These are phyloP conservation scores for Garrulus glandarius DNA, from an alignment of 2,797 vertebrate genomes.

Conservation along the genomic window DNA sequence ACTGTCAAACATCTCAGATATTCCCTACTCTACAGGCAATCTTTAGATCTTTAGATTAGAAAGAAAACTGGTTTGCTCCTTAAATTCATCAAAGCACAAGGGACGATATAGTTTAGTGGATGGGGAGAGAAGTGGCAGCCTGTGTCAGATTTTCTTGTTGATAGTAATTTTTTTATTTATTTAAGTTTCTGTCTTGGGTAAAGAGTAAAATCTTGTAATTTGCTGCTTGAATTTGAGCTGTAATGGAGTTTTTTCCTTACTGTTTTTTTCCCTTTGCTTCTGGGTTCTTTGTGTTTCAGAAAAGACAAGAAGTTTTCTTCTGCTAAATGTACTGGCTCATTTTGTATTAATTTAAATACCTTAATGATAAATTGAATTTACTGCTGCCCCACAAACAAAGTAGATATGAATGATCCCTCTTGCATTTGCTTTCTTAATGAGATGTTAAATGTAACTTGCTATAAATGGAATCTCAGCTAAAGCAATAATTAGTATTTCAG, in stretches of 20 bases:
- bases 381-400: background rate
- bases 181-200: background rate
- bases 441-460: background rate
- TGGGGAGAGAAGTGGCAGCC: background rate
- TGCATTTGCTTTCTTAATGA: background rate
- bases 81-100: background rate
- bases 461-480: background rate
- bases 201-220: background rate
- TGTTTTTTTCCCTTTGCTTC: background rate
- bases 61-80: background rate
- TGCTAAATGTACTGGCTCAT: background rate
- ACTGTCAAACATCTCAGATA: background rate
- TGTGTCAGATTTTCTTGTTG: background rate
- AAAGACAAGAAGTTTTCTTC: background rate
- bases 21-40: background rate
- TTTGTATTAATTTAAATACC: background rate
- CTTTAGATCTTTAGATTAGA: background rate
- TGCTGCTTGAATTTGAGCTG: background rate
- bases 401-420: background rate
- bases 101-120: background rate
- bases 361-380: background rate
- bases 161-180: background rate
- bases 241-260: background rate
- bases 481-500: constrained; percentile 17
- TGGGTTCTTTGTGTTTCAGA: background rate